Conservation (phyloP, 2,797 vertebrate species). For the Novumbra hubbsi region DNA sequence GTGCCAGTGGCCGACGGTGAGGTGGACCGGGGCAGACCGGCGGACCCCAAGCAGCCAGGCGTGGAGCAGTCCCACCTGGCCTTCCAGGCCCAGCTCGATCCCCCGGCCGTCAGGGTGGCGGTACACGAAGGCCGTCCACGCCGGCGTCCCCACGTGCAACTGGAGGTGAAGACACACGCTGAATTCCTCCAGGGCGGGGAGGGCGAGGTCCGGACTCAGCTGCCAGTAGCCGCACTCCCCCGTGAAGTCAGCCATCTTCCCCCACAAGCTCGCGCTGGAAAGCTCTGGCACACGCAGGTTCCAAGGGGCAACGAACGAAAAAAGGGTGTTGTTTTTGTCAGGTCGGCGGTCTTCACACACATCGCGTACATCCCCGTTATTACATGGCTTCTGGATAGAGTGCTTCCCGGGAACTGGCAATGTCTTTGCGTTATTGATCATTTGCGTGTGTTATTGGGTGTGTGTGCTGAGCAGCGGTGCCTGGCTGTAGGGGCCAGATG, state of each 20-base stretch:
- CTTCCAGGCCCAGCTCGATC: conserved; percentile 65
- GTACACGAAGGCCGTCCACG: conserved; percentile 74
- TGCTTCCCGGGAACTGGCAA: not conserved
- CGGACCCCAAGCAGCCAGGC: conserved; percentile 64
- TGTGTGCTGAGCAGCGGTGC: not conserved
- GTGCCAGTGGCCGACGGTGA: conserved; percentile 59
- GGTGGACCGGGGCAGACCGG: conserved; percentile 33
- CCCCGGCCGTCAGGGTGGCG: conserved; percentile 31
- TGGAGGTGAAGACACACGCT: conserved; percentile 69
- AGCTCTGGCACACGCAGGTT: not conserved
- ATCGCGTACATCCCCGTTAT: not conserved
- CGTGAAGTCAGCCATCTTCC: conserved; percentile 57
- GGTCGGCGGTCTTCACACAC: not conserved
- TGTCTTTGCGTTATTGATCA: not conserved
- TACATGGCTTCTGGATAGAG: not conserved
- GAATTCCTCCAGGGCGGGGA: conserved; percentile 65
- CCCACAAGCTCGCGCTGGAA: conserved; percentile 63
- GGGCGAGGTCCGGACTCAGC: conserved; percentile 39
- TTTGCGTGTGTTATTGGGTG: conserved; percentile 6
- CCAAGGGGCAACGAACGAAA: not conserved
- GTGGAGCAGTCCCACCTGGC: conserved; percentile 17
- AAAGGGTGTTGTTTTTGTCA: not conserved
- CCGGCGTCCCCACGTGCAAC: not conserved
- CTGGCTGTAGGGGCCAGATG: not conserved
- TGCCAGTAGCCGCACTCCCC: conserved; percentile 53